phyloP scores from a whole-genome alignment of 53 echinoderm and acorn worm species.

The Holothuria leucospilota region DNA sequence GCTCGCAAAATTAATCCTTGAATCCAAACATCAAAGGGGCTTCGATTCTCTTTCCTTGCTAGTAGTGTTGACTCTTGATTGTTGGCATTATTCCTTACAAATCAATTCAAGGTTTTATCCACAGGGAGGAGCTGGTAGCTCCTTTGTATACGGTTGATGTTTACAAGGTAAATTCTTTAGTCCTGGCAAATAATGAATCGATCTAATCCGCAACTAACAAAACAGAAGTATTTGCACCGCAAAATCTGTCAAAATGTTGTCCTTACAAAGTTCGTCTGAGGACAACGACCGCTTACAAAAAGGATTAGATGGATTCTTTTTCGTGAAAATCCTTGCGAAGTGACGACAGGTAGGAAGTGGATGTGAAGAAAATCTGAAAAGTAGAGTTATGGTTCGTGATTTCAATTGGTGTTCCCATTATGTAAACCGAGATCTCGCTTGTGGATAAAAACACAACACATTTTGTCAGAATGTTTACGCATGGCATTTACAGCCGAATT shows the following conservation, averaged over 20 bases:
- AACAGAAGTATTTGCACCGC: constrained; percentile 41
- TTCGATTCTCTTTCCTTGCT: no score
- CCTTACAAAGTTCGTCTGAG: constrained; percentile 39
- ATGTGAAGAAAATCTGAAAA: constrained; percentile 9
- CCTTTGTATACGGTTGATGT: background rate
- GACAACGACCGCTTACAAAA: constrained; percentile 38
- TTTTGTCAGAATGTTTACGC: constrained; percentile 34
- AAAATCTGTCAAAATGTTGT: constrained; percentile 49
- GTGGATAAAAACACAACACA: constrained; percentile 37
- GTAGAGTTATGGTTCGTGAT: constrained; percentile 7
- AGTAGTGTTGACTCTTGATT: no score
- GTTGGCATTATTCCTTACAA: no score
- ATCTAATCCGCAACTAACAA: constrained; percentile 42
- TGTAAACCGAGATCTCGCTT: constrained; percentile 40
- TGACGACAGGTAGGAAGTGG: constrained; percentile 32
- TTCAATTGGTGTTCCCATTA: constrained; percentile 30
- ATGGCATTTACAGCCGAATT: constrained; percentile 34
- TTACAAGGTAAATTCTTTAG: background rate
- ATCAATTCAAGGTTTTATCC: no score
- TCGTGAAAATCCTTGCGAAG: constrained; percentile 11
- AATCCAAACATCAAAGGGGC: no score
- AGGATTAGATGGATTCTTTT: constrained; percentile 32
- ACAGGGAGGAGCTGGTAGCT: background rate
- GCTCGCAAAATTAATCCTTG: no score
- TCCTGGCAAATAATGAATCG: constrained; percentile 26